A percentile compares a stretch with the other conserved stretches of the same genome.
phyloP scores from a whole-genome alignment of 2,797 vertebrate genomes.

The Glossophaga mutica region DNA sequence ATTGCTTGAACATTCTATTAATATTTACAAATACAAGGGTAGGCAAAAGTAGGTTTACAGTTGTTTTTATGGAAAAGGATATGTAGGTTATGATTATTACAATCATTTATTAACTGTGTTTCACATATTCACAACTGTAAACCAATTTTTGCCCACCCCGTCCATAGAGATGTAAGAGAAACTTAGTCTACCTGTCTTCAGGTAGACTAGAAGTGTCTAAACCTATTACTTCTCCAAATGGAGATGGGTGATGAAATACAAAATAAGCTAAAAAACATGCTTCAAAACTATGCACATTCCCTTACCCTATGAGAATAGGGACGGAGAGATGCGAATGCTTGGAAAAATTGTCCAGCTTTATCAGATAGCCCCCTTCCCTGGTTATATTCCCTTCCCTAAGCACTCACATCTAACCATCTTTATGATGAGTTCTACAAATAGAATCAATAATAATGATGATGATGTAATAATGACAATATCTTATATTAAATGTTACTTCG shows the following conservation, averaged over 20 bases:
- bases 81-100: neutral
- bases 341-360: neutral
- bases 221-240: neutral
- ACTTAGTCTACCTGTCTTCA: neutral
- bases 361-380: neutral
- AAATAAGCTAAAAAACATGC: neutral
- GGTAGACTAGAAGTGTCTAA: neutral
- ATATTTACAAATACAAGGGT: neutral
- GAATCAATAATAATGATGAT: neutral
- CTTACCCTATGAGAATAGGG: neutral
- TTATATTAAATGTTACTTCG: neutral
- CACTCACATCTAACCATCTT: neutral
- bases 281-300: neutral
- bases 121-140: neutral
- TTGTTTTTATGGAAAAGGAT: neutral
- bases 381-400: neutral
- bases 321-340: neutral
- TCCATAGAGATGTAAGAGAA: neutral
- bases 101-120: neutral
- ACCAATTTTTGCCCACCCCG: neutral
- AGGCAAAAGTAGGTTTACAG: neutral
- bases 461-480: neutral
- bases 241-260: neutral
- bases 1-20: neutral
- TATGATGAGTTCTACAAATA: neutral